phyloP scores from a whole-genome alignment of 2,888 invertebrate species.

The Tricholauxania praeusta region DNA sequence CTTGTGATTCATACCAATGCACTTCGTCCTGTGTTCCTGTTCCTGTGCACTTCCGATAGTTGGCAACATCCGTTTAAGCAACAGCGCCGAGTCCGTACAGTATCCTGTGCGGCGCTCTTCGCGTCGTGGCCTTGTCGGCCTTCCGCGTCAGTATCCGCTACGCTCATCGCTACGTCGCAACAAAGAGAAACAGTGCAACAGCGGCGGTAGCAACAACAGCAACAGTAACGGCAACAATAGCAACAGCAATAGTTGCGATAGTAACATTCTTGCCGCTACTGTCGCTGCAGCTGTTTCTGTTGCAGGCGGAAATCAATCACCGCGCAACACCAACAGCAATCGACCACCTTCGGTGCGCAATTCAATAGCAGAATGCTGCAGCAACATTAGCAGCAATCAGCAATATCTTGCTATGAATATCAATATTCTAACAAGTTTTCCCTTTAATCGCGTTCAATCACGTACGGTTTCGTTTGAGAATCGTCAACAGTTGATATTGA shows the following conservation, averaged over 20 bases:
- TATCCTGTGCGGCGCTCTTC: conserved; percentile 72
- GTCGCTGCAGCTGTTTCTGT: conserved; percentile 26
- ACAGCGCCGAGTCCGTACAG: conserved; percentile 75
- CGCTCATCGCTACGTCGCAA: conserved; percentile 72
- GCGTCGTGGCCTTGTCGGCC: conserved; percentile 69
- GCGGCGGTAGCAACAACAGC: conserved; percentile 55
- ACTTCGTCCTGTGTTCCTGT: not conserved
- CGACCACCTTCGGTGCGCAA: conserved; percentile 59
- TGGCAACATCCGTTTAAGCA: conserved; percentile 73
- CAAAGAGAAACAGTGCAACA: conserved; percentile 70
- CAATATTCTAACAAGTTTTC: conserved; percentile 39
- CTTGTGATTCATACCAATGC: too few relatives aligned
- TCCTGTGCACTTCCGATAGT: conserved; percentile 57
- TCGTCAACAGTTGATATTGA: conserved; percentile 26
- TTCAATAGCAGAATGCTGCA: conserved; percentile 60
- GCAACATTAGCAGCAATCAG: conserved; percentile 37
- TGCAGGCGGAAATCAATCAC: not conserved
- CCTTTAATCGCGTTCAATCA: conserved; percentile 40
- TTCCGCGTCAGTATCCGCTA: conserved; percentile 69
- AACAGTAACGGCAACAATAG: conserved; percentile 45
- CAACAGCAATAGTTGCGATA: conserved; percentile 32
- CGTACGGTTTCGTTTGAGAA: conserved; percentile 46
- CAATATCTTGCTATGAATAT: conserved; percentile 31
- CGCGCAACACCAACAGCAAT: conserved; percentile 40
- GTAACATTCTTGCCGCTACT: conserved; percentile 14